Evolutionary conservation across 2,888 invertebrate genomes (phyloP), one percentile per base, ranked within the genome.

Genomic region (Hesperia comma): DNA sequence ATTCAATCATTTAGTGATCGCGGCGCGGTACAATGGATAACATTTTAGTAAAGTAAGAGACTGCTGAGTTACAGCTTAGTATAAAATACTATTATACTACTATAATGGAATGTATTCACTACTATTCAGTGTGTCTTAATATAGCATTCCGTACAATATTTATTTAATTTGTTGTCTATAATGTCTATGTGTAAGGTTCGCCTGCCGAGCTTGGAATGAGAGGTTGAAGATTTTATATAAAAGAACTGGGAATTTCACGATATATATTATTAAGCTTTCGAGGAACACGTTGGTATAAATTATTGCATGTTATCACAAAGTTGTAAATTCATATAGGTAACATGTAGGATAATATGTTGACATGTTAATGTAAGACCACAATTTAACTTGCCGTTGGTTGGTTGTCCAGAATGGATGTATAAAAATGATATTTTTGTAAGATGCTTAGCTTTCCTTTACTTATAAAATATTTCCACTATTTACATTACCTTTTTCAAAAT

Each of bases 371-470:
- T 77, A 76, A 79, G 60, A 61, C 53, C 53, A 49, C 77, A 80
- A 79, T 73, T 75, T 78, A 77, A 84, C 81, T 85, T 84, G 85
- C 86, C 81, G 82, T 82, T 74, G 84, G 82, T 82, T 74, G 84
- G 77, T 83, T 84, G 87, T 87, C 85, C 87, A 86, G 73, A 77
- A 78, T 82, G 78, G 79, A 82, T 82, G 81, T 80, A 82, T 81
- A 82, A 81, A 86, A 85, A 84, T 55, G 75, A 87, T 92, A 92
- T 92, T 92, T 92, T 92, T 92, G 82, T 92, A 92, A 90, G 84
- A 90, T 85, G 92, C 92, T 92, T 92, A 91, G 92, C 92, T 92
- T 92, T 88, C 87, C 84, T 85, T 83, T 86, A 87, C 83, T 85
- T 87, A 85, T 84, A 80, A 85, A 75, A 86, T 84, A 85, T 86